These are phyloP conservation scores for Mythimna albipuncta DNA, from an alignment of 2,888 invertebrate genomes.

Conservation along the genomic window DNA sequence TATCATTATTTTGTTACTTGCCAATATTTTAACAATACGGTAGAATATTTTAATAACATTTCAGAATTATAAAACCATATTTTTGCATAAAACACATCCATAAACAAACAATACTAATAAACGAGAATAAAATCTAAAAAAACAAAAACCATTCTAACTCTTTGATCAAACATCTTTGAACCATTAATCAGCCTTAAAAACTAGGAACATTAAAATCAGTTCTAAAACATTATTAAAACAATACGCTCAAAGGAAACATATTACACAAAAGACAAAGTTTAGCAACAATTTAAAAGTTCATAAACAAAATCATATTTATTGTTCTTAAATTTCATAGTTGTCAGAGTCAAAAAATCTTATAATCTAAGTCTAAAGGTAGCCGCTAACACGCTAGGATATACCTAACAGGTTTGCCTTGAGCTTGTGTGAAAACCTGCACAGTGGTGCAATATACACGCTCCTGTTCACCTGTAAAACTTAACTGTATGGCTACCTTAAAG, in stretches of 20 bases:
- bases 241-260: constrained; percentile 37
- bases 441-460: too few relatives aligned
- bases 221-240: constrained; percentile 35
- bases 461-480: too few relatives aligned
- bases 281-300: constrained; percentile 37
- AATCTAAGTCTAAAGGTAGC: background rate
- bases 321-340: constrained; percentile 32
- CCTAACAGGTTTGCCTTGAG: too few relatives aligned
- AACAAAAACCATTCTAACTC: constrained; percentile 35
- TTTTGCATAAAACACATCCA: background rate
- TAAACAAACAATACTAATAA: background rate
- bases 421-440: too few relatives aligned
- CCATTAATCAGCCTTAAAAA: constrained; percentile 53
- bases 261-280: background rate
- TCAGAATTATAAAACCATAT: background rate
- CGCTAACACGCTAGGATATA: too few relatives aligned
- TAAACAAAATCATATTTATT: constrained; percentile 40
- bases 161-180: constrained; percentile 37
- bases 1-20: constrained; percentile 11
- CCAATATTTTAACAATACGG: constrained; percentile 1
- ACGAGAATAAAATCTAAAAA: constrained; percentile 17
- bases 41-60: background rate
- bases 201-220: constrained; percentile 41
- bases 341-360: constrained; percentile 17
- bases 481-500: too few relatives aligned